phyloP scores from a whole-genome alignment of 2,113 vertebrate species.

The Hystrix cristata region DNA sequence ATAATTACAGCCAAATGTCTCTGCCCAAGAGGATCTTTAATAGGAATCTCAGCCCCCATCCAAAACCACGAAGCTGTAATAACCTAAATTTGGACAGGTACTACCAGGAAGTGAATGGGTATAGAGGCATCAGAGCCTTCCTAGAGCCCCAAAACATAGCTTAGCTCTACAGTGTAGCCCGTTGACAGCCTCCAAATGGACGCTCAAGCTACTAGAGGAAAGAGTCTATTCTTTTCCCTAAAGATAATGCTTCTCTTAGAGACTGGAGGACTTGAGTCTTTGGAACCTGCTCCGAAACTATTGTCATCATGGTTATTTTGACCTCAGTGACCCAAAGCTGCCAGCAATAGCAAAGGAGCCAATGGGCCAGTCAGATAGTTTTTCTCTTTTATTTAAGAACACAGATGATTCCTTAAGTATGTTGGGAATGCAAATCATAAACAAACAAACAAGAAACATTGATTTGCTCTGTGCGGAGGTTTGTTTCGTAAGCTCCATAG shows the following conservation, averaged over 20 bases:
- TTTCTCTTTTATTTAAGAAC: not conserved
- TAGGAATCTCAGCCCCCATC: not conserved
- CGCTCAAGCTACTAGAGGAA: not conserved
- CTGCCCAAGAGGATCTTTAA: not conserved
- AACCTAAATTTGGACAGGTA: not conserved
- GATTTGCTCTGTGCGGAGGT: not conserved
- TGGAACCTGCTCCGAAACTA: conserved; percentile 55
- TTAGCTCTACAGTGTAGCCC: not conserved
- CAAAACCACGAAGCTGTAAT: not conserved
- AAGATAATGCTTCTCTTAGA: not conserved
- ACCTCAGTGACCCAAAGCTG: conserved; percentile 56
- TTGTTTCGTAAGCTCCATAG: not conserved
- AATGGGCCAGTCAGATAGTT: not conserved
- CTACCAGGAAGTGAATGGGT: not conserved
- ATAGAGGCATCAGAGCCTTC: not conserved
- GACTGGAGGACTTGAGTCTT: not conserved
- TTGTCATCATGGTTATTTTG: conserved; percentile 59
- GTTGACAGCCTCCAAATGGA: not conserved
- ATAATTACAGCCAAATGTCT: not conserved
- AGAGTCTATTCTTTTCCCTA: not conserved
- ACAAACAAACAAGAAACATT: not conserved
- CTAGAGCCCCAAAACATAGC: not conserved
- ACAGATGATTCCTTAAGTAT: not conserved
- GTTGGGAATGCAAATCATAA: not conserved
- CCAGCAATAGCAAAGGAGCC: conserved; percentile 12